phyloP scores from a whole-genome alignment of 1,140 invertebrate genomes.

The Agraylea sexmaculata region DNA sequence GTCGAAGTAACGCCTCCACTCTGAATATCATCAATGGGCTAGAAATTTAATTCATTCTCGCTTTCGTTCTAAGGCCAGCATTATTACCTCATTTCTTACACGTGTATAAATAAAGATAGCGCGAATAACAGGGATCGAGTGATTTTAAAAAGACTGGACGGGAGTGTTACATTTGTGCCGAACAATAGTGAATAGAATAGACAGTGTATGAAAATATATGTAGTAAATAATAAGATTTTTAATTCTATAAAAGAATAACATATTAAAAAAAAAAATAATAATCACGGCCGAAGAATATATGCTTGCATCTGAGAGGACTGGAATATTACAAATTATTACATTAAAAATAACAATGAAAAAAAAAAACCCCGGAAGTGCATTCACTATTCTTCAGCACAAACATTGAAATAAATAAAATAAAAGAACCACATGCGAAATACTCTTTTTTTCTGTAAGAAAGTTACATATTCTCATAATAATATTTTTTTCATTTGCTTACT shows the following conservation, averaged over 20 bases:
- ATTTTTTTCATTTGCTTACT: neutral
- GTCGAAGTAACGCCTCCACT: too few species aligned
- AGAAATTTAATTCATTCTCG: too few species aligned
- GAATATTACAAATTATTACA: slow-evolving; percentile 18
- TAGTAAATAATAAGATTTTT: slow-evolving; percentile 3
- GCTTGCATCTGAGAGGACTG: too few species aligned
- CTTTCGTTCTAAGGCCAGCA: too few species aligned
- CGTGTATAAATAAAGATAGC: too few species aligned
- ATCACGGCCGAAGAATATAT: too few species aligned
- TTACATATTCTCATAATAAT: slow-evolving; percentile 11
- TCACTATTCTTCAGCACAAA: slow-evolving; percentile 44
- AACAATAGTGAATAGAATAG: slow-evolving; percentile 58
- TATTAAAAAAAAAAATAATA: slow-evolving; percentile 23
- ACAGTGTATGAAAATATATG: neutral
- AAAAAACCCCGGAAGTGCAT: slow-evolving; percentile 34
- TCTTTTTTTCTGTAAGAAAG: slow-evolving; percentile 24
- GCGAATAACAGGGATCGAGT: too few species aligned
- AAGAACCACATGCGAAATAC: slow-evolving; percentile 21
- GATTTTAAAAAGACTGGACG: too few species aligned
- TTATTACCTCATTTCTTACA: too few species aligned
- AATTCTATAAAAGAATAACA: slow-evolving; percentile 23
- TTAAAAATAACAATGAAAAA: slow-evolving; percentile 17
- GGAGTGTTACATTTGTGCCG: slow-evolving; percentile 49
- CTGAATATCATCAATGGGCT: too few species aligned
- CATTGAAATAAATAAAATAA: slow-evolving; percentile 24